Evolutionary conservation across 1,140 invertebrate species (phyloP), one percentile per base, ranked within the genome.

Genomic region (Nasonia vitripennis): DNA sequence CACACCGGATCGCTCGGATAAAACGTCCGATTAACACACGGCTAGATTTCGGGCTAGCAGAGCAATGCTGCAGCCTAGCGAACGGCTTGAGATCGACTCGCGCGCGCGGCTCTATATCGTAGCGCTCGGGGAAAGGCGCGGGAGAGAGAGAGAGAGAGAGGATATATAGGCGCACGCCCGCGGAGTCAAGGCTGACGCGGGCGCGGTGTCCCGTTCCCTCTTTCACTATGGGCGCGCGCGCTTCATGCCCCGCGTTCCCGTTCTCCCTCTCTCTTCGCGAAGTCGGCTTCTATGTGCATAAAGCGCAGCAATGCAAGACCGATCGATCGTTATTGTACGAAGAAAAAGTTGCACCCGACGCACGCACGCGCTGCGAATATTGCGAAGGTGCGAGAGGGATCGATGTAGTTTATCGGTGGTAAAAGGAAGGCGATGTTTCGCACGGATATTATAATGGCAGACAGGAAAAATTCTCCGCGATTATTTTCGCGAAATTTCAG

Each of bases 121-220:
- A 1, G 55, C 2, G 6, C 55, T 20, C 20, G n/a, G 77, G 77
- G 77, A 78, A 78, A 78, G 77, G 77, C 77, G 77, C 77, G 77
- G 77, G 77, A 78, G 77, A 78, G 77, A 78, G 20, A 48, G 77
- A 37, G 20, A 20, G 31, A 37, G 73, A 51, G 41, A 48, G 27
- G 74, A 51, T 62, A 62, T 62, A 62, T 62, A 62, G 27, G 68
- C 68, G 68, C 55, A n/a, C 55, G 68, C 68, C 68, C 77, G 51
- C 51, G 51, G 51, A 78, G 77, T 78, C 77, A 78, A 78, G 77
- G 77, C 77, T 78, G 77, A 78, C n/a, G 10, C 77, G 77, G 77
- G 77, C 77, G 77, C 77, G 77, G 77, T 78, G 77, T 78, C 77
- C 77, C 77, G 77, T 62, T 78, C 77, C 77, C 77, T 78, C 77